Conservation (phyloP, 2,113 vertebrate species). For the Ariopsis seemanni region DNA sequence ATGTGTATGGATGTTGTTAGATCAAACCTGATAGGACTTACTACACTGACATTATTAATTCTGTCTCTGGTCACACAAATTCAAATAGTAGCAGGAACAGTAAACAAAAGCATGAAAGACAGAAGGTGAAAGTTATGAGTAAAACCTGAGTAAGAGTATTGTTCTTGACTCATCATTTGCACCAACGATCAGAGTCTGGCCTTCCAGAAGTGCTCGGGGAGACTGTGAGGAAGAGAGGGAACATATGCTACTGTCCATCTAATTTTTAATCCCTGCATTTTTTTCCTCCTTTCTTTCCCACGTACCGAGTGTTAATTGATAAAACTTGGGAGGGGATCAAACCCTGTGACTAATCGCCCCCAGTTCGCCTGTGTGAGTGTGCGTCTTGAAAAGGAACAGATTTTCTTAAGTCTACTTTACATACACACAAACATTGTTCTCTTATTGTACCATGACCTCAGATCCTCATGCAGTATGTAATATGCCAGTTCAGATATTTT, state of each 20-base stretch:
- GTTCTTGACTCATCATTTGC: constrained; percentile 53
- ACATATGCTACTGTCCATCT: constrained; percentile 76
- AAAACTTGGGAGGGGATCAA: constrained; percentile 70
- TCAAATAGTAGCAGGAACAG: constrained; percentile 59
- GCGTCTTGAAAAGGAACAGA: constrained; percentile 16
- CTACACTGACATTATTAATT: constrained; percentile 68
- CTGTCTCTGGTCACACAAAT: constrained; percentile 66
- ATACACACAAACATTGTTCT: not conserved
- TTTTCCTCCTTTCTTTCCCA: constrained; percentile 73
- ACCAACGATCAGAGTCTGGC: constrained; percentile 63
- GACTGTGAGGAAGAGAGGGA: constrained; percentile 45
- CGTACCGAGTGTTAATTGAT: constrained; percentile 79
- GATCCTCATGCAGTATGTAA: not conserved
- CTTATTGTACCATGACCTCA: constrained; percentile 8
- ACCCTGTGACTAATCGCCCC: constrained; percentile 69
- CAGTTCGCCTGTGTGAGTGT: constrained; percentile 29
- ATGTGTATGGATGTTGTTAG: constrained; percentile 58
- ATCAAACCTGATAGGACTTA: constrained; percentile 64
- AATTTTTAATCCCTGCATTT: constrained; percentile 73
- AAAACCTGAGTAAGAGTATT: not conserved
- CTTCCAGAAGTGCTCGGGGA: constrained; percentile 11
- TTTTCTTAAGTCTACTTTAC: constrained; percentile 38
- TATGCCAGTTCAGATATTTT: constrained; percentile 14
- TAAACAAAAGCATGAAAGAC: not conserved
- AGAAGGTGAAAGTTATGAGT: not conserved